Evolutionary conservation across 2,888 invertebrate species (phyloP).

Genomic region (Drosophila atroscutellata): DNA sequence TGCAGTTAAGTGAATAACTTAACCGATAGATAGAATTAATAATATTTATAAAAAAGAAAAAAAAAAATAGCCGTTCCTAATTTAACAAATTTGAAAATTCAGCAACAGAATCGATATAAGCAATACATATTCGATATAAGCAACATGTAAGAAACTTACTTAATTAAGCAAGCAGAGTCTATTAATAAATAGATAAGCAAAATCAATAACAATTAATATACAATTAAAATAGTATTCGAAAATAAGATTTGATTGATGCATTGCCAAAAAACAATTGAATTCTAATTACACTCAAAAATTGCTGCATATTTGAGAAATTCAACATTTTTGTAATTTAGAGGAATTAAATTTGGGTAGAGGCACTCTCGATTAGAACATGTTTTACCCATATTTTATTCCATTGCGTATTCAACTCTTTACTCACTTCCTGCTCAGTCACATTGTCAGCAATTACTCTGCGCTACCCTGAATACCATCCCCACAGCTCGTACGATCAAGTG

Average conservation of each 20-base stretch:
- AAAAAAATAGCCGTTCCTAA: neutral
- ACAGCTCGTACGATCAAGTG: slow-evolving; percentile 64
- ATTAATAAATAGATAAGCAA: neutral
- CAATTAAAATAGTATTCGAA: neutral
- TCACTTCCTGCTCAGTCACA: slow-evolving; percentile 72
- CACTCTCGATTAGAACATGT: neutral
- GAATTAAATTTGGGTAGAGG: neutral
- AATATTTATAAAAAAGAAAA: neutral
- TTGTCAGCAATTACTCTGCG: slow-evolving; percentile 71
- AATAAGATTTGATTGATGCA: neutral
- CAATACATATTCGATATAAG: neutral
- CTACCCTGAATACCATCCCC: slow-evolving; percentile 21
- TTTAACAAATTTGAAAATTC: too few relatives aligned
- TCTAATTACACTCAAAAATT: neutral
- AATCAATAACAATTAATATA: neutral
- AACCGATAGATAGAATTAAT: neutral
- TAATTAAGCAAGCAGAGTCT: neutral
- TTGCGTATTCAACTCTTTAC: slow-evolving; percentile 45
- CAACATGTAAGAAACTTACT: neutral
- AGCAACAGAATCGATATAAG: neutral
- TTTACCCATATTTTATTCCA: neutral
- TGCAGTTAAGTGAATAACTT: slow-evolving; percentile 19
- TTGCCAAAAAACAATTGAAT: neutral
- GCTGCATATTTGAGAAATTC: neutral
- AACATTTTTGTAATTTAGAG: neutral